Evolutionary conservation across 2,113 vertebrate genomes (phyloP).

Genomic region (Antechinus stuartii): DNA sequence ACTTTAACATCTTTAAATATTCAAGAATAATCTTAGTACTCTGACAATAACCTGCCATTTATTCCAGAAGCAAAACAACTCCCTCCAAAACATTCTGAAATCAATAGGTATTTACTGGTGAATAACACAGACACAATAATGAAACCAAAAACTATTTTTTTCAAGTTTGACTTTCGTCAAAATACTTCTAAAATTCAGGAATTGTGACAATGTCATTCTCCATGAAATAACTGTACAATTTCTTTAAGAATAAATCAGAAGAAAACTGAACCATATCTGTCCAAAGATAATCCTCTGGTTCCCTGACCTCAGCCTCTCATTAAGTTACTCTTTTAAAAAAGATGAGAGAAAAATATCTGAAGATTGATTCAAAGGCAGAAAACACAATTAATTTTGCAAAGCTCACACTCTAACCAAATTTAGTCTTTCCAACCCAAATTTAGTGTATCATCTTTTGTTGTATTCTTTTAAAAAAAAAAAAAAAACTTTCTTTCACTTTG

Average conservation of each 20-base stretch:
- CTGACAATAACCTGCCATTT: neutral
- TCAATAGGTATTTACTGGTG: neutral
- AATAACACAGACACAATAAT: neutral
- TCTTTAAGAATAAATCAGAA: neutral
- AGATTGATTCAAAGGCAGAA: neutral
- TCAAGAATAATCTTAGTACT: neutral
- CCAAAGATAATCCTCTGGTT: neutral
- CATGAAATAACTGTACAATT: fast-evolving
- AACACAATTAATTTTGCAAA: slow-evolving; percentile 16
- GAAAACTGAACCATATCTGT: neutral
- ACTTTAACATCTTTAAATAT: neutral
- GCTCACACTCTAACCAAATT: too few relatives aligned
- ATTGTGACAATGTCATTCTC: slow-evolving; percentile 18
- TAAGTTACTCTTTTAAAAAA: neutral
- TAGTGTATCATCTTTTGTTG: fast-evolving
- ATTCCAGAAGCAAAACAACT: neutral
- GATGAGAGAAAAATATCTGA: neutral
- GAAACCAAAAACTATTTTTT: neutral
- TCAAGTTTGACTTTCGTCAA: neutral
- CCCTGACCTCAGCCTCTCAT: neutral
- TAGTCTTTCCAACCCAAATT: neutral
- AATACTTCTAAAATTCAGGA: neutral
- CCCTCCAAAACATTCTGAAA: neutral
- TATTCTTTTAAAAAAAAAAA: neutral
- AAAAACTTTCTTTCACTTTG: neutral